Evolutionary conservation across 2,797 vertebrate species (phyloP).

Genomic region (Acipenser transmontanus): DNA sequence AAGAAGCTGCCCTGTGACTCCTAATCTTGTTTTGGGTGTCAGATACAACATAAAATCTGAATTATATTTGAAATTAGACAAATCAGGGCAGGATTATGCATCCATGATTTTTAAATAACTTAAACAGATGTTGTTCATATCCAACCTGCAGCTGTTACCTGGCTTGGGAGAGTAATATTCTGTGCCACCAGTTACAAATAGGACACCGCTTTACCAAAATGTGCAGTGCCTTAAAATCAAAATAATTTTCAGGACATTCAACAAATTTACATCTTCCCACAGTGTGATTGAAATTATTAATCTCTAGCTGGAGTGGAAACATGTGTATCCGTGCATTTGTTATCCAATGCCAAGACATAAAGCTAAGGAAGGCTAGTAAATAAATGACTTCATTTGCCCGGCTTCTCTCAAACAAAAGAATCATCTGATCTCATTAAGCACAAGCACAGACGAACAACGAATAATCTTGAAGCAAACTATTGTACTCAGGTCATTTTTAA

Average conservation of each 20-base stretch:
- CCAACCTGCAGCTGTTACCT: no score
- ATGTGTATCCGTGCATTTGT: background rate
- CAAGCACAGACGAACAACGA: background rate
- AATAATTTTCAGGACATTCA: background rate
- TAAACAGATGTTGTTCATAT: no score
- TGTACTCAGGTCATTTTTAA: constrained; percentile 64
- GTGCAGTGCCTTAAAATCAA: background rate
- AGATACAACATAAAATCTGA: no score
- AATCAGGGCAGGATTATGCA: no score
- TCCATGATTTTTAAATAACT: no score
- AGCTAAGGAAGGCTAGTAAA: constrained; percentile 7
- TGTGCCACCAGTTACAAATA: constrained; percentile 1
- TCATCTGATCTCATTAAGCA: constrained; percentile 3
- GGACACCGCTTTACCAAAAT: background rate
- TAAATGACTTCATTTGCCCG: constrained; percentile 3
- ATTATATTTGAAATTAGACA: no score
- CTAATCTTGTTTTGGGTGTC: no score
- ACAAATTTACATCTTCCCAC: constrained; percentile 5
- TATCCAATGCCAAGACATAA: background rate
- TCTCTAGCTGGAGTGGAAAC: background rate
- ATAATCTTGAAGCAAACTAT: constrained; percentile 45
- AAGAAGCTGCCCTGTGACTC: no score
- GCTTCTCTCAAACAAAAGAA: background rate
- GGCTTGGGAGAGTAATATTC: no score
- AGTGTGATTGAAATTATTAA: background rate